Conservation (phyloP, 2,113 vertebrate genomes). For the Desmodus rotundus region DNA sequence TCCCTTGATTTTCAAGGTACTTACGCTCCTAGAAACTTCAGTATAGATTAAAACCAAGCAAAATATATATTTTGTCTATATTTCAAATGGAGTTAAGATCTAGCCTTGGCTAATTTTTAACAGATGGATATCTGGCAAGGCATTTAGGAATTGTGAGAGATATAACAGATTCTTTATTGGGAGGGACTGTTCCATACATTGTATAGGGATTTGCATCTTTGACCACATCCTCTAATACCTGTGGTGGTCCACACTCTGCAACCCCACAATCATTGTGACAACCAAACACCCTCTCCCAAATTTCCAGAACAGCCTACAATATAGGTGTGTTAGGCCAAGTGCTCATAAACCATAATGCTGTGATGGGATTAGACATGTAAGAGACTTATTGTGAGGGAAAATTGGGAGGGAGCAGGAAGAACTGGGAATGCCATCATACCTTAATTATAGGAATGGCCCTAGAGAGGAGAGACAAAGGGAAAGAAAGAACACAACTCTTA, state of each 20-base stretch:
- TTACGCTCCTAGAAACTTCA: background rate
- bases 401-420: background rate
- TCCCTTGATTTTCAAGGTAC: background rate
- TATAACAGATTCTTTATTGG: background rate
- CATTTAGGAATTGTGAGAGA: background rate
- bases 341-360: background rate
- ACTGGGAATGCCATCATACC: background rate
- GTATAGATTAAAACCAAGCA: background rate
- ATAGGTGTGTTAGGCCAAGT: background rate
- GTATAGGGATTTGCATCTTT: background rate
- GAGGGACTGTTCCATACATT: background rate
- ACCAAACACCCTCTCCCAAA: background rate
- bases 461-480: background rate
- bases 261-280: background rate
- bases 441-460: background rate
- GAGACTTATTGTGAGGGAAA: background rate
- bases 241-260: background rate
- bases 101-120: conserved; percentile 9
- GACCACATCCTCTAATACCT: background rate
- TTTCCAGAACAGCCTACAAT: background rate
- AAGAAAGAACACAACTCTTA: background rate
- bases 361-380: background rate
- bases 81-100: background rate
- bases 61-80: background rate
- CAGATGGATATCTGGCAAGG: background rate